phyloP scores from a whole-genome alignment of 1,140 invertebrate genomes.

The Panagrolaimus sp. region DNA sequence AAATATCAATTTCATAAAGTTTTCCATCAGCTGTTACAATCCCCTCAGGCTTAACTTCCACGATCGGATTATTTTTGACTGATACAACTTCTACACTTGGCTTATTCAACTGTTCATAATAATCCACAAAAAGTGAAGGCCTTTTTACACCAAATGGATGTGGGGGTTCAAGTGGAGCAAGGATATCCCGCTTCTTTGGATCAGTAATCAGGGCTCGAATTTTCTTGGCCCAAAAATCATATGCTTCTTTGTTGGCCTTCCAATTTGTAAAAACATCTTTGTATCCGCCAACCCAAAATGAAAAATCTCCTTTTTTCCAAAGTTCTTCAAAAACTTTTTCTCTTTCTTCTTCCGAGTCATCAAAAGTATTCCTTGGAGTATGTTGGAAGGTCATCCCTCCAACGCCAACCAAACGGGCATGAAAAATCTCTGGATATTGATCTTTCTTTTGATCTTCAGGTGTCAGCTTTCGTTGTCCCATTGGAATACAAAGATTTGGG shows the following conservation, averaged over 20 bases:
- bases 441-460: neutral
- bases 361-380: neutral
- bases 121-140: neutral
- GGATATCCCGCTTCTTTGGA: neutral
- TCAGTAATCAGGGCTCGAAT: neutral
- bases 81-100: neutral
- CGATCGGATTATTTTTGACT: slow-evolving; percentile 8
- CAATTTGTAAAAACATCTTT: neutral
- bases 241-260: neutral
- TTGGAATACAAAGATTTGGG: neutral
- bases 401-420: neutral
- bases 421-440: neutral
- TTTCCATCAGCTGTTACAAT: slow-evolving; percentile 6
- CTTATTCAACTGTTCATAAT: slow-evolving; percentile 10
- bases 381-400: neutral
- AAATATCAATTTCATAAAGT: neutral
- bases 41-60: neutral
- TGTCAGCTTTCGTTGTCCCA: neutral
- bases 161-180: neutral
- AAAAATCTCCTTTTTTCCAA: neutral
- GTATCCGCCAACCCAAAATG: neutral
- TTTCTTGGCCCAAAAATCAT: slow-evolving; percentile 11
- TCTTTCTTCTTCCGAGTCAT: neutral
- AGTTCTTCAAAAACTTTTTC: neutral
- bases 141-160: neutral